A percentile compares a stretch with the other conserved stretches of the same genome.
Evolutionary conservation across 2,888 invertebrate species (phyloP).

Genomic region (Nephrotoma guestfalica): DNA sequence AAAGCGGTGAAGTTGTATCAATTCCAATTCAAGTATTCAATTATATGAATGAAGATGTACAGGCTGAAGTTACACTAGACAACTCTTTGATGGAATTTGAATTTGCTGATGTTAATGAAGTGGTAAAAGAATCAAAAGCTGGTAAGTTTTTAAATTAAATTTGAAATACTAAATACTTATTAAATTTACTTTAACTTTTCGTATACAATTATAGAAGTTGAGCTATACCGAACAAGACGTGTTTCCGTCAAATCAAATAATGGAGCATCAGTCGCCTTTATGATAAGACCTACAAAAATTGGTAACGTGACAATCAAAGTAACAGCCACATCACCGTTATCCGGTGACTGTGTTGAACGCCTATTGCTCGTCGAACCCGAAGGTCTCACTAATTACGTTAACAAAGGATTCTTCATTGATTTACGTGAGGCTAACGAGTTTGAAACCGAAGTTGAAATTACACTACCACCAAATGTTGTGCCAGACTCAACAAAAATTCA

Average conservation of each 20-base stretch:
- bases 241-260: constrained; percentile 53
- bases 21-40: constrained; percentile 81
- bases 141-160: constrained; percentile 33
- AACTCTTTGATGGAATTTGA: constrained; percentile 66
- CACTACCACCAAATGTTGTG: constrained; percentile 56
- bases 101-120: constrained; percentile 49
- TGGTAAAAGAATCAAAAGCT: constrained; percentile 44
- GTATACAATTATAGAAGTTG: constrained; percentile 44
- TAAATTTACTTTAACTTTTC: neutral
- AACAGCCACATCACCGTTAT: constrained; percentile 55
- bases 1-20: constrained; percentile 78
- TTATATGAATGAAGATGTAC: constrained; percentile 61
- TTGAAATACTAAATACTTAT: neutral
- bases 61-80: constrained; percentile 70
- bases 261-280: constrained; percentile 70
- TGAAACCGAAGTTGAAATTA: constrained; percentile 38
- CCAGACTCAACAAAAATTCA: constrained; percentile 55
- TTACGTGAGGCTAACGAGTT: constrained; percentile 43
- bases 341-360: constrained; percentile 65
- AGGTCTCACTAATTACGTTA: constrained; percentile 60
- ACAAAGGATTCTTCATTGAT: constrained; percentile 59
- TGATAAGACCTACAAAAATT: constrained; percentile 58
- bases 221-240: constrained; percentile 54
- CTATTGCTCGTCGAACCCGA: constrained; percentile 65
- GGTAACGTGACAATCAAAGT: constrained; percentile 61